These are phyloP conservation scores for Doris montereyensis DNA, from an alignment of 2,888 invertebrate species.

Conservation along the genomic window DNA sequence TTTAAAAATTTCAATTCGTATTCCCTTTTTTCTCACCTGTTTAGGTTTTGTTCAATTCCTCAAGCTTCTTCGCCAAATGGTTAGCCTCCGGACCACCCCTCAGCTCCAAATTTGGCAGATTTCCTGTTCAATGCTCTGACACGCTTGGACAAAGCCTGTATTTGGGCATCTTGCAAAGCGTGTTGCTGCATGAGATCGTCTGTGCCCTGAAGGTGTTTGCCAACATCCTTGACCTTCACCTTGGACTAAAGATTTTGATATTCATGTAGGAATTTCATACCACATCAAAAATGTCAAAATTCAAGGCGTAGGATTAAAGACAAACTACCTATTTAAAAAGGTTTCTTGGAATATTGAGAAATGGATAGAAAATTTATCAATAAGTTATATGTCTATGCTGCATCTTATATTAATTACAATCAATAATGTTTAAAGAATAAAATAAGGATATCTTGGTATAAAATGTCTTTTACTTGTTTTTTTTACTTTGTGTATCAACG, in stretches of 20 bases:
- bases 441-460: too few relatives aligned
- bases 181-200: slow-evolving; percentile 96
- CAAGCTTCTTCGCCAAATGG: slow-evolving; percentile 81
- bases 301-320: too few relatives aligned
- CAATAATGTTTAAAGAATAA: too few relatives aligned
- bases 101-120: slow-evolving; percentile 93
- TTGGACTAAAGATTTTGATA: slow-evolving; percentile 75
- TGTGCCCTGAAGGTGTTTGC: slow-evolving; percentile 93
- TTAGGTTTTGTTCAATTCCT: slow-evolving; percentile 84
- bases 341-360: too few relatives aligned
- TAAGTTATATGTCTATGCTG: too few relatives aligned
- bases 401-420: too few relatives aligned
- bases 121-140: slow-evolving; percentile 88
- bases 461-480: too few relatives aligned
- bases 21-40: too few relatives aligned
- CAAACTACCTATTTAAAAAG: too few relatives aligned
- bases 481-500: too few relatives aligned
- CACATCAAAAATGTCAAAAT: not conserved
- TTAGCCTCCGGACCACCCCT: slow-evolving; percentile 77
- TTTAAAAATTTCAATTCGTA: too few relatives aligned
- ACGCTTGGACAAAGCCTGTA: slow-evolving; percentile 89
- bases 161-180: slow-evolving; percentile 91
- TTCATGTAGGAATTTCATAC: not conserved
- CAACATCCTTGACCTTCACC: slow-evolving; percentile 88
- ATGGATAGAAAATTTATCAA: too few relatives aligned